Percentiles rank a stretch among this genome's conserved stretches.
Evolutionary conservation across 1,140 invertebrate genomes (phyloP).

Genomic region (Glossosoma conforme): DNA sequence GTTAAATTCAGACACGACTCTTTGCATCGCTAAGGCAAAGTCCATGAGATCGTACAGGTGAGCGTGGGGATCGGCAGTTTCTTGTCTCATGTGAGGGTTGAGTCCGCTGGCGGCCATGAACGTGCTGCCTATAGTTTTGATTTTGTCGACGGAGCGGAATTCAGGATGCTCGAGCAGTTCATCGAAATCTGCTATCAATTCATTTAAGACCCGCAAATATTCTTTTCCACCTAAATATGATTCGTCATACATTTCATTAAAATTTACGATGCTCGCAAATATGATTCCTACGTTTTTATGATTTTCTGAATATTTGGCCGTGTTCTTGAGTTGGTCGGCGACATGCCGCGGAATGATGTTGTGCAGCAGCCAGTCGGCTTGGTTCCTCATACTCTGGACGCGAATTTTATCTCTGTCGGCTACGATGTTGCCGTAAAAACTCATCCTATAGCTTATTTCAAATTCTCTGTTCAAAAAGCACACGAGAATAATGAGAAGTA

Average conservation of each 20-base stretch:
- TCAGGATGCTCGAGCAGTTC: constrained; percentile 77
- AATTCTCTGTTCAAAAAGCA: constrained; percentile 92
- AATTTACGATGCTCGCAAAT: constrained; percentile 93
- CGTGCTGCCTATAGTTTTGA: constrained; percentile 95
- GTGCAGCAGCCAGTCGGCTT: constrained; percentile 92
- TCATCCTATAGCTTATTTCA: constrained; percentile 88
- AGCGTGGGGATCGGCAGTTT: constrained; percentile 59
- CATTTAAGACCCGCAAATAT: constrained; percentile 90
- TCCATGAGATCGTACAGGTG: constrained; percentile 85
- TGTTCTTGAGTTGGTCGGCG: constrained; percentile 86
- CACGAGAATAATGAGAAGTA: constrained; percentile 76
- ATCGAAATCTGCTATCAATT: constrained; percentile 93
- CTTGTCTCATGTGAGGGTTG: constrained; percentile 66
- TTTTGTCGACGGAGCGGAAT: constrained; percentile 91
- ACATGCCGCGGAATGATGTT: constrained; percentile 96
- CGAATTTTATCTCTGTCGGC: constrained; percentile 79
- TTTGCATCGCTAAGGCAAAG: constrained; percentile 82
- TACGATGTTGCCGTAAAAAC: constrained; percentile 88
- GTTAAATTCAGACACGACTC: constrained; percentile 84
- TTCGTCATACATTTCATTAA: constrained; percentile 95
- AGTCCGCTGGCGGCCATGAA: constrained; percentile 97
- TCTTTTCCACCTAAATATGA: constrained; percentile 89
- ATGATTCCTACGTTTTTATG: constrained; percentile 90
- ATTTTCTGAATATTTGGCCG: constrained; percentile 93
- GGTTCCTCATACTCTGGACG: constrained; percentile 85